A percentile compares a stretch with the other conserved stretches of the same genome.
These are phyloP conservation scores for Callionymus lyra DNA, from an alignment of 2,113 vertebrate species.

Conservation along the genomic window DNA sequence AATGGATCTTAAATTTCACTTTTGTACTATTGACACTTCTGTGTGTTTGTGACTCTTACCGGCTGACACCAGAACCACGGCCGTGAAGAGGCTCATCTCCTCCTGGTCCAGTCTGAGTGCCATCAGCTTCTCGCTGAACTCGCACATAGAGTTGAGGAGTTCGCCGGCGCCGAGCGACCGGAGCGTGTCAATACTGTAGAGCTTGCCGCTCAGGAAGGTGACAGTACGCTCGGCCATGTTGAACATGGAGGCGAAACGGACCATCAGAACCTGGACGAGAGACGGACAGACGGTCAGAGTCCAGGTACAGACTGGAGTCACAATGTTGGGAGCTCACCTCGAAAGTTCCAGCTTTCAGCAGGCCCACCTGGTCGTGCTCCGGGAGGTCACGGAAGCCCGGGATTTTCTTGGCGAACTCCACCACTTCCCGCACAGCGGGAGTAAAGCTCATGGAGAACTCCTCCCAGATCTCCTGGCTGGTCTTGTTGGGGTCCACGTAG, in stretches of 20 bases:
- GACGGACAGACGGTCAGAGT: background rate
- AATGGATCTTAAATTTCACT: too few species aligned
- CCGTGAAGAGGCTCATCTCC: conserved; percentile 94
- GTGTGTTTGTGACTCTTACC: conserved; percentile 64
- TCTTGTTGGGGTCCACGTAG: conserved; percentile 81
- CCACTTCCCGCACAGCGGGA: conserved; percentile 92
- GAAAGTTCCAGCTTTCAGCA: conserved; percentile 95
- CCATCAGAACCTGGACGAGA: conserved; percentile 85
- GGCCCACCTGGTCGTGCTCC: conserved; percentile 90
- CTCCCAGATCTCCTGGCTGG: conserved; percentile 94
- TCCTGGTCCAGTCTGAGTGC: conserved; percentile 83
- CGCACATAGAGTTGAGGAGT: conserved; percentile 93
- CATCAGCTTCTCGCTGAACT: conserved; percentile 93
- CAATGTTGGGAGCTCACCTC: conserved; percentile 70
- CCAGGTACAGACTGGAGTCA: background rate
- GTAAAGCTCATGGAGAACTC: conserved; percentile 97
- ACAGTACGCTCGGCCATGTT: conserved; percentile 85
- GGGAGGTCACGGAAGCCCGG: conserved; percentile 90
- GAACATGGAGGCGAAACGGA: conserved; percentile 89
- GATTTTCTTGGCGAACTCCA: conserved; percentile 93
- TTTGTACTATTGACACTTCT: too few species aligned
- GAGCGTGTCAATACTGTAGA: conserved; percentile 82
- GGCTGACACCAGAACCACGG: conserved; percentile 93
- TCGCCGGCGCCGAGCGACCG: conserved; percentile 87
- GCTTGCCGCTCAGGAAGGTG: conserved; percentile 89